Conservation (phyloP, 2,113 vertebrate species). For the Rhinolophus sinicus region DNA sequence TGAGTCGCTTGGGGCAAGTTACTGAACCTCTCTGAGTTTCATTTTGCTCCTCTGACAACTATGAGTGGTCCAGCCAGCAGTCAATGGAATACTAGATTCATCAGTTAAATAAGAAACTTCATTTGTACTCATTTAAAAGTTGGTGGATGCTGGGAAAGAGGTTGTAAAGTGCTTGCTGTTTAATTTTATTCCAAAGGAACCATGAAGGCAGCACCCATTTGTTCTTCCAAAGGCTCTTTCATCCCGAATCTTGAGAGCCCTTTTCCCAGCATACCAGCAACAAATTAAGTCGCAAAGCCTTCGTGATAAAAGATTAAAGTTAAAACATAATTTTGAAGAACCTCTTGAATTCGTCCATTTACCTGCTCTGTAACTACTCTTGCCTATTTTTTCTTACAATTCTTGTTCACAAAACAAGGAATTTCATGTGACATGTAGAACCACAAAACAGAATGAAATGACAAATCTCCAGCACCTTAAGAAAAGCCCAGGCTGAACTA, state of each 20-base stretch:
- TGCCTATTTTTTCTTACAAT: neutral
- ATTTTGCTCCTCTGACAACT: neutral
- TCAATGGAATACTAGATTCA: neutral
- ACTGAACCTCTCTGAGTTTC: neutral
- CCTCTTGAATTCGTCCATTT: neutral
- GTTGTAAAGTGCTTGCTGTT: neutral
- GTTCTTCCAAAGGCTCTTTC: neutral
- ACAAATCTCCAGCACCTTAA: neutral
- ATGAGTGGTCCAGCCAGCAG: neutral
- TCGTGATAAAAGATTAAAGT: slow-evolving; percentile 4
- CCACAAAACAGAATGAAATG: neutral
- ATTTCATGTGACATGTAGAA: neutral
- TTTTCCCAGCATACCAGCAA: neutral
- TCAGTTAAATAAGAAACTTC: neutral
- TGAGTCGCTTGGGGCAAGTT: neutral
- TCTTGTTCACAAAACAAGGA: neutral
- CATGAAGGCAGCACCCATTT: neutral
- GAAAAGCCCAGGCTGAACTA: neutral
- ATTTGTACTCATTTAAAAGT: slow-evolving; percentile 31
- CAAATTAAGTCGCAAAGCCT: slow-evolving; percentile 31
- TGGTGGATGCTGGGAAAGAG: neutral
- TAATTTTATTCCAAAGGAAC: slow-evolving; percentile 36
- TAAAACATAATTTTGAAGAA: slow-evolving; percentile 48
- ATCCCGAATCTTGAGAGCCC: neutral
- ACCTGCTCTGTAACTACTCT: neutral